These are phyloP conservation scores for Epinephelus malabaricus DNA, from an alignment of 2,797 vertebrate species.

Conservation along the genomic window DNA sequence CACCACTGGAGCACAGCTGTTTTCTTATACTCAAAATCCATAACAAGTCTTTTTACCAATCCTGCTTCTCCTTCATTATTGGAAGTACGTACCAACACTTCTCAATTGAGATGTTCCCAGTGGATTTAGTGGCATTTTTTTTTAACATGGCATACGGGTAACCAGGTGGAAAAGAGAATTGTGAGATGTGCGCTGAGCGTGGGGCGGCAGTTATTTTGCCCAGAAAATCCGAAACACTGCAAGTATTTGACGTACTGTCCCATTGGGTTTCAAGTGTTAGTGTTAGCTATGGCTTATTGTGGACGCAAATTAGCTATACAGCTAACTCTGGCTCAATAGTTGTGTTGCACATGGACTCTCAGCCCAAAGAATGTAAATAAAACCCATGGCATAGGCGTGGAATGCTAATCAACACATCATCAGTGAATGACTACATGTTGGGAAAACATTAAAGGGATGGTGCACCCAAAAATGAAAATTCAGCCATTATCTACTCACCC, in stretches of 20 bases:
- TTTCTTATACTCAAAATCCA: constrained; percentile 4
- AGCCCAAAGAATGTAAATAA: constrained; percentile 16
- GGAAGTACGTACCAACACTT: no score
- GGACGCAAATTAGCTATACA: no score
- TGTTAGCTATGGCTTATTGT: neutral
- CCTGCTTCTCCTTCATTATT: neutral
- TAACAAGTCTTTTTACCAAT: neutral
- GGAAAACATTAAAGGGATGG: neutral
- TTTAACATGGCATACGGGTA: neutral
- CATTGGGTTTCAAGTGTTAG: neutral
- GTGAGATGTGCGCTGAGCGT: neutral
- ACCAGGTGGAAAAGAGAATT: neutral
- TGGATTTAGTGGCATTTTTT: neutral
- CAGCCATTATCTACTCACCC: no score
- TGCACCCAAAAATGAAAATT: no score
- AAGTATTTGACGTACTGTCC: constrained; percentile 6
- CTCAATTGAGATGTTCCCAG: neutral
- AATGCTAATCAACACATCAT: neutral
- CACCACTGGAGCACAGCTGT: constrained; percentile 4
- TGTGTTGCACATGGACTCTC: neutral
- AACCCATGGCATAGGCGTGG: neutral
- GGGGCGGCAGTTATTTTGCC: neutral
- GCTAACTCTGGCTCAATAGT: no score
- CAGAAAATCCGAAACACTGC: neutral
- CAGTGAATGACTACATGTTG: neutral